Conservation (phyloP, 2,113 vertebrate genomes). For the Silurus glanis region DNA sequence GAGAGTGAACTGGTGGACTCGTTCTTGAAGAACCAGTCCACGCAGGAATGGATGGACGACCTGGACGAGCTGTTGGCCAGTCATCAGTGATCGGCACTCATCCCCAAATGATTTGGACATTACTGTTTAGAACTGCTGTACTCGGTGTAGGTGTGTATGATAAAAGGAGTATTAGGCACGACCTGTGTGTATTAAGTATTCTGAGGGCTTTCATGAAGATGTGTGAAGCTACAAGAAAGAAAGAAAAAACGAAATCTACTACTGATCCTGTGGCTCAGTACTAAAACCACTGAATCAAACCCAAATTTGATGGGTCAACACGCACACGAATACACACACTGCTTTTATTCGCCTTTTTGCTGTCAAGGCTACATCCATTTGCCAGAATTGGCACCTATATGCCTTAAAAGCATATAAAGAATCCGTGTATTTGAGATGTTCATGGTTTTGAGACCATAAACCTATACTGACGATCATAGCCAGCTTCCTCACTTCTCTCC, state of each 20-base stretch:
- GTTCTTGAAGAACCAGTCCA: conserved; percentile 90
- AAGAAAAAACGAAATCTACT: conserved; percentile 43
- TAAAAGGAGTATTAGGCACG: conserved; percentile 71
- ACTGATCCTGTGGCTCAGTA: conserved; percentile 63
- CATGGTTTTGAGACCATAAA: conserved; percentile 3
- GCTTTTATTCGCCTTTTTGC: conserved; percentile 21
- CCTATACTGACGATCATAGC: not conserved
- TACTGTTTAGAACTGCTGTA: conserved; percentile 51
- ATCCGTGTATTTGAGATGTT: not conserved
- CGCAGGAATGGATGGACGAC: conserved; percentile 97
- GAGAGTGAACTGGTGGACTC: conserved; percentile 93
- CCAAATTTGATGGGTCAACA: conserved; percentile 39
- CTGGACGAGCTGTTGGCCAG: conserved; percentile 90
- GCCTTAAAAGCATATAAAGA: not conserved
- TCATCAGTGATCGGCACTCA: conserved; percentile 70
- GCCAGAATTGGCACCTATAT: conserved; percentile 37
- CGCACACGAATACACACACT: not conserved
- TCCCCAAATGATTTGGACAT: not conserved
- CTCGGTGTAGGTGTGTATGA: conserved; percentile 54
- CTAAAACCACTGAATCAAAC: conserved; percentile 58
- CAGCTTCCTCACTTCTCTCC: conserved; percentile 46
- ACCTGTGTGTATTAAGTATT: conserved; percentile 65
- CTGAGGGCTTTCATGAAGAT: conserved; percentile 39
- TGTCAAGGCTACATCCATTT: conserved; percentile 11
- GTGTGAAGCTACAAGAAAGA: not conserved